These are phyloP conservation scores for Nematostella vectensis DNA, from an alignment of 92 coral and sea anemone genomes.

Conservation along the genomic window DNA sequence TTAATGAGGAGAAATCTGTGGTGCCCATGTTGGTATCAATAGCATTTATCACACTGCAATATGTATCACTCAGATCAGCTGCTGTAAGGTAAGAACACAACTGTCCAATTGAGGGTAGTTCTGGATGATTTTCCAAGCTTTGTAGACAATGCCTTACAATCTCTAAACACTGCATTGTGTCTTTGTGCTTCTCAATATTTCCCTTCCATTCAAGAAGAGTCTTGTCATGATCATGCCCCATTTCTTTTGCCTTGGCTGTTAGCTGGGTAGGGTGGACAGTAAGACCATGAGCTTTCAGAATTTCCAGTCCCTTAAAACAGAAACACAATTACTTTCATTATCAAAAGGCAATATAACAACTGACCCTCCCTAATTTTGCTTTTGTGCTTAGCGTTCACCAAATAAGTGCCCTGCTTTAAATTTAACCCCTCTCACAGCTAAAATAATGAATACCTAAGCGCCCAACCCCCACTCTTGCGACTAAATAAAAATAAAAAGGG, in stretches of 20 bases:
- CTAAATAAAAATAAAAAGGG: too few relatives aligned
- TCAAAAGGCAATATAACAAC: too few relatives aligned
- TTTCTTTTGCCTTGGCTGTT: slow-evolving; percentile 22
- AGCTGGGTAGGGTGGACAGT: slow-evolving; percentile 25
- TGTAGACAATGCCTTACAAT: slow-evolving; percentile 6
- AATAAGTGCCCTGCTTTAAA: too few relatives aligned
- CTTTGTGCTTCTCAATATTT: slow-evolving; percentile 6
- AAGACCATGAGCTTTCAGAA: slow-evolving; percentile 21
- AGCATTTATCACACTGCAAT: not conserved
- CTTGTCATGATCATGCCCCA: slow-evolving; percentile 25
- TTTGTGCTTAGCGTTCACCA: too few relatives aligned
- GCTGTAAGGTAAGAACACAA: slow-evolving; percentile 1
- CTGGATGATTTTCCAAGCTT: slow-evolving; percentile 10
- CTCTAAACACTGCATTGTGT: slow-evolving; percentile 10
- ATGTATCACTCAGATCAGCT: slow-evolving; percentile 1
- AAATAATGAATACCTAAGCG: too few relatives aligned
- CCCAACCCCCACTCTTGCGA: too few relatives aligned
- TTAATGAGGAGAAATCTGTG: slow-evolving; percentile 14
- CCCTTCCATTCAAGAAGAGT: slow-evolving; percentile 18
- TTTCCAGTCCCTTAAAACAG: slow-evolving; percentile 23
- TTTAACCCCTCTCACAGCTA: too few relatives aligned
- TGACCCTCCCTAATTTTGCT: too few relatives aligned
- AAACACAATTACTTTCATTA: too few relatives aligned
- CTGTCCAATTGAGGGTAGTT: slow-evolving; percentile 18
- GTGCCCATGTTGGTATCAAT: not conserved